Conservation (phyloP, 2,888 invertebrate species). For the Spodoptera littoralis region DNA sequence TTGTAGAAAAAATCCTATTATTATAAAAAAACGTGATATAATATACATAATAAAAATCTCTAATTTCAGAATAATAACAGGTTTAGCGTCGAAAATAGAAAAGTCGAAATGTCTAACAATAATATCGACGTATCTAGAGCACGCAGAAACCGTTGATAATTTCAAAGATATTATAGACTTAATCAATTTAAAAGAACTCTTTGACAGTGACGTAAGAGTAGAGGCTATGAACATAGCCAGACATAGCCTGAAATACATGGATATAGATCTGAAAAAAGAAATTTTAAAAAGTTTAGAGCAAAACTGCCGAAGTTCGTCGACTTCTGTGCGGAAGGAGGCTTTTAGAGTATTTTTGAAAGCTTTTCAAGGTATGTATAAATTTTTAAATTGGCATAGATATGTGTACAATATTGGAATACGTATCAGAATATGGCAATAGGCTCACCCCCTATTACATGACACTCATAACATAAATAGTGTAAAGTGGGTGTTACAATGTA, state of each 20-base stretch:
- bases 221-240: constrained; percentile 49
- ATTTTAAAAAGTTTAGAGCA: constrained; percentile 12
- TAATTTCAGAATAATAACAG: constrained; percentile 47
- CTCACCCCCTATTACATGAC: too few relatives aligned
- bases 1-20: too few relatives aligned
- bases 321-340: constrained; percentile 34
- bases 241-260: constrained; percentile 36
- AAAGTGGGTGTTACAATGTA: too few relatives aligned
- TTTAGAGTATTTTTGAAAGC: constrained; percentile 33
- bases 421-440: too few relatives aligned
- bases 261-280: constrained; percentile 6
- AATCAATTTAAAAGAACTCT: constrained; percentile 32
- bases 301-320: constrained; percentile 37
- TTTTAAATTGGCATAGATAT: too few relatives aligned
- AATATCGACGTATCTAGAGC: constrained; percentile 61
- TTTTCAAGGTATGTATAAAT: constrained; percentile 39
- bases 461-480: too few relatives aligned
- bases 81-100: constrained; percentile 59
- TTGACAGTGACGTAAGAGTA: constrained; percentile 35
- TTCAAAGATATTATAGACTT: constrained; percentile 59
- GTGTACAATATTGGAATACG: too few relatives aligned
- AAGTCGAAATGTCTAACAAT: constrained; percentile 70
- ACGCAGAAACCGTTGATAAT: constrained; percentile 20
- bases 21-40: too few relatives aligned
- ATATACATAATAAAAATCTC: background rate